Evolutionary conservation across 2,888 invertebrate genomes (phyloP), one percentile per base, ranked within the genome.

Genomic region (Pyrgus malvae): DNA sequence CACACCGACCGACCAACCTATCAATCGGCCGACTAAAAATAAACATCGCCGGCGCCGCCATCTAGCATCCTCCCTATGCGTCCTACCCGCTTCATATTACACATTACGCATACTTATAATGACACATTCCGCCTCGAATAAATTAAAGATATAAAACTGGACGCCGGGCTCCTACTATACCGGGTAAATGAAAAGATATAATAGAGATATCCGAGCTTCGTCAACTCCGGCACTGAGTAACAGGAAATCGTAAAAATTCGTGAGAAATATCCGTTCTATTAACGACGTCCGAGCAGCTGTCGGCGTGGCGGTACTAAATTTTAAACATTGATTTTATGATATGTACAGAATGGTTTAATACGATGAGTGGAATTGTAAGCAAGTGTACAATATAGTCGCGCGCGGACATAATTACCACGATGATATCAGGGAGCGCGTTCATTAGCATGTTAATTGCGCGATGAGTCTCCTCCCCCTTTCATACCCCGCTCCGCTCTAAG

Each of bases 391-490:
- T 83, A 86, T 78, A 78, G 81, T 77, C 75, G 74, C 74, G 72
- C 69, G 71, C 76, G 79, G 80, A 80, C 81, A 80, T 88, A 84
- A 88, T 86, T 83, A 86, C 82, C 67, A 75, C 72, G 88, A 87
- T 88, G 82, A 83, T 88, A 88, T 90, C 89, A 76, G 68, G 76
- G 71, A 79, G 70, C 76, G 74, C 76, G 74, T 80, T 85, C 83
- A 90, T 89, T 90, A 86, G 81, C 87, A 89, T 89, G 83, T 83
- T 87, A 88, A 90, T 88, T 86, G 85, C 80, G 70, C 79, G 76
- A 72, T 71, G 78, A 75, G 69, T 70, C 75, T 69, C 73, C 64
- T 63, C 66, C 6, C 8, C 35, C 35, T 16, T 35, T 51, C 65
- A n/a, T n/a, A 65, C 57, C 58, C 56, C 59, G 62, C 57, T 57